phyloP scores from a whole-genome alignment of 2,113 vertebrate species.

The Asarcornis scutulata region DNA sequence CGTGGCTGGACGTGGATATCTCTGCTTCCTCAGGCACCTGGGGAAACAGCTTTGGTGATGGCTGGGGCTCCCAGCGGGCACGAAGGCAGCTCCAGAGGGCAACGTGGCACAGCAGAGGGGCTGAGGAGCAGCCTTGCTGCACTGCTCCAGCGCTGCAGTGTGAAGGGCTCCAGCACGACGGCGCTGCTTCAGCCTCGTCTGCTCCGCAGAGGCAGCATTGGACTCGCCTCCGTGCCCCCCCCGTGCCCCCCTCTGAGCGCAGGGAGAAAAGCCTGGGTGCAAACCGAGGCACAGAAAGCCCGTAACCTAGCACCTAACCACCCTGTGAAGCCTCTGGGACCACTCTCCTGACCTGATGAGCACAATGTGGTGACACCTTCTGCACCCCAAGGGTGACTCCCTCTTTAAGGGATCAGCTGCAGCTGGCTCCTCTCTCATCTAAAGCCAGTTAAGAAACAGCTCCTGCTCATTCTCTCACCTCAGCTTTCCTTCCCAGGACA shows the following conservation, averaged over 20 bases:
- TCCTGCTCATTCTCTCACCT: neutral
- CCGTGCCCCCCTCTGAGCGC: neutral
- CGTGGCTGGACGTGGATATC: too few species aligned
- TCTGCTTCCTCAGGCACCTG: neutral
- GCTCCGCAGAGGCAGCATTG: neutral
- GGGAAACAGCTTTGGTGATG: neutral
- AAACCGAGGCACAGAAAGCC: neutral
- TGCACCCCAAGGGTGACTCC: too few species aligned
- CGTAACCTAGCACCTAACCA: too few species aligned
- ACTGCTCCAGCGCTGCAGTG: too few species aligned
- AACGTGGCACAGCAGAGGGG: too few species aligned
- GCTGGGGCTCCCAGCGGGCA: fast-evolving
- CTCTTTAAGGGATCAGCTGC: neutral
- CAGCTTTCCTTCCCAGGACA: neutral
- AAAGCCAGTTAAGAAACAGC: neutral
- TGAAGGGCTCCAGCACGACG: too few species aligned
- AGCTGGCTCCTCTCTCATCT: neutral
- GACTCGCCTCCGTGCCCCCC: neutral
- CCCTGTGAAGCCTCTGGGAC: neutral
- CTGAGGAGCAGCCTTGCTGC: too few species aligned
- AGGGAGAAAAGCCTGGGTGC: neutral
- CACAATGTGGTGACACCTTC: neutral
- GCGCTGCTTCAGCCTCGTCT: neutral
- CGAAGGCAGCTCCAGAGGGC: too few species aligned
- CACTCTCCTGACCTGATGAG: neutral